phyloP scores from a whole-genome alignment of 2,113 vertebrate species.

The Tupaia tana region DNA sequence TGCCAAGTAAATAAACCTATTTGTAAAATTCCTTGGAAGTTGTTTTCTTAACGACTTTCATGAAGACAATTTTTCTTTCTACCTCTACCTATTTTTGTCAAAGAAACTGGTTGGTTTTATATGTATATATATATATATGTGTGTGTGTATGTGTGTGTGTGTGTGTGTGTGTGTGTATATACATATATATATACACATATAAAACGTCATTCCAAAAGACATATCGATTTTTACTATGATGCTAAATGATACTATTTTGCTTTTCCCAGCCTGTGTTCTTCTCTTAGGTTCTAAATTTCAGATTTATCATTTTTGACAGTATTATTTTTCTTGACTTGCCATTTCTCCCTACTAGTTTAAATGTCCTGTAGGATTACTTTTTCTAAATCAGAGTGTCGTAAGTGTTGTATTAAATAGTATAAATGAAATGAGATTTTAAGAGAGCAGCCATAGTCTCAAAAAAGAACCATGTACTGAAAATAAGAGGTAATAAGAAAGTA shows the following conservation, averaged over 20 bases:
- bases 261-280: not conserved
- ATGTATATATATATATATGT: no score
- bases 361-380: conserved; percentile 60
- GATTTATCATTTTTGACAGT: conserved; percentile 22
- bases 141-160: no score
- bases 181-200: no score
- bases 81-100: conserved; percentile 55
- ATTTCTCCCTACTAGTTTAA: conserved; percentile 1
- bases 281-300: conserved; percentile 52
- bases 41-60: not conserved
- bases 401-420: conserved; percentile 20
- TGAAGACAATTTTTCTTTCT: not conserved
- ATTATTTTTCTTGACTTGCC: not conserved
- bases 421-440: conserved; percentile 38
- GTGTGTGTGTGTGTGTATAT: no score
- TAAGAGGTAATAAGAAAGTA: not conserved
- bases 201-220: no score
- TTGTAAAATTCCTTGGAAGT: not conserved
- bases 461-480: conserved; percentile 1
- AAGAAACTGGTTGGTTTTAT: not conserved
- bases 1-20: conserved; percentile 12
- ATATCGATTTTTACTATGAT: conserved; percentile 69
- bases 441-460: not conserved
- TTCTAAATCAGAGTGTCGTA: conserved; percentile 53
- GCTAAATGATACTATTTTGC: conserved; percentile 52